These are phyloP conservation scores for Pachypanchax playfairii DNA, from an alignment of 2,113 vertebrate species.

Conservation along the genomic window DNA sequence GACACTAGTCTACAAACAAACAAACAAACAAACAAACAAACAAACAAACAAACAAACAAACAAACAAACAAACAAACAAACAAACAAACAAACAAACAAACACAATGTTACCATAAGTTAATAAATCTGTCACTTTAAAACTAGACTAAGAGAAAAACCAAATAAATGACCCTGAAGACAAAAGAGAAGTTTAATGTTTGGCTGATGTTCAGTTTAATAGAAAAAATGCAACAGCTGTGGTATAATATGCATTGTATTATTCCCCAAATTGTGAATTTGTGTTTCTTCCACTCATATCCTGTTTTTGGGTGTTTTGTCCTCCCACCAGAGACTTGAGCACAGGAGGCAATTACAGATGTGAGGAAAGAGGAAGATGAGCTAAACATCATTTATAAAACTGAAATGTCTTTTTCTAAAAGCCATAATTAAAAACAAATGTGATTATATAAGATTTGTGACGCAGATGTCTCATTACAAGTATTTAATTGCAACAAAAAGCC, in stretches of 20 bases:
- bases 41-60: background rate
- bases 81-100: background rate
- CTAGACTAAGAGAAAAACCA: too few relatives aligned
- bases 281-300: background rate
- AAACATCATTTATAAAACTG: background rate
- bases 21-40: too few relatives aligned
- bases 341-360: background rate
- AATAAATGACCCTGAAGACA: background rate
- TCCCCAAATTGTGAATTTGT: background rate
- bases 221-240: background rate
- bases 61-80: background rate
- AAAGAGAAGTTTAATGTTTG: background rate
- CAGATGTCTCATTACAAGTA: too few relatives aligned
- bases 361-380: background rate
- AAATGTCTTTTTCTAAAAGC: too few relatives aligned
- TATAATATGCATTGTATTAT: background rate
- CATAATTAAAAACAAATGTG: too few relatives aligned
- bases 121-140: too few relatives aligned
- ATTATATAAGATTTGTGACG: background rate
- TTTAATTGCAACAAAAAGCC: too few relatives aligned
- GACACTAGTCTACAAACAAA: too few relatives aligned
- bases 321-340: background rate
- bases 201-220: background rate
- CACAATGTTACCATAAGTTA: too few relatives aligned
- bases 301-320: background rate